These are phyloP conservation scores for Sminthurinus signatus DNA, from an alignment of 1,140 invertebrate species.

Conservation along the genomic window DNA sequence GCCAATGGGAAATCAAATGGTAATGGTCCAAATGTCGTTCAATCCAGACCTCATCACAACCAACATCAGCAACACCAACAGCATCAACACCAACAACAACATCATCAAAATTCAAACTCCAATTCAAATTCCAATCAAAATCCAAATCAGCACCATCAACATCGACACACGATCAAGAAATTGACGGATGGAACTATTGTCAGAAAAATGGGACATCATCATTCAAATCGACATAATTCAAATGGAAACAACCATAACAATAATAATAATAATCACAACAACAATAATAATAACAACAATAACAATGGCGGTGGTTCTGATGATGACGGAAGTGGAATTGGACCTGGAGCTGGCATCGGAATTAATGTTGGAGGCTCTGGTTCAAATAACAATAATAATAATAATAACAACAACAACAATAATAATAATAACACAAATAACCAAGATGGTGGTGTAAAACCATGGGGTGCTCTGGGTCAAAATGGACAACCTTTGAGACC, in stretches of 20 bases:
- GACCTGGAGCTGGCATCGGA: background rate
- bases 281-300: background rate
- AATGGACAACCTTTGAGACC: background rate
- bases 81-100: background rate
- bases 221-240: no score
- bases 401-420: no score
- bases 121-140: background rate
- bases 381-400: no score
- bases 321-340: background rate
- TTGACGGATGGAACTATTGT: no score
- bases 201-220: no score
- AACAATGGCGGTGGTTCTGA: background rate
- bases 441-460: slow-evolving; percentile 5
- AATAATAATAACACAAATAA: background rate
- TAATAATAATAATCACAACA: no score
- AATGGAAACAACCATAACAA: no score
- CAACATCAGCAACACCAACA: background rate
- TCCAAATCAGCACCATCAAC: background rate
- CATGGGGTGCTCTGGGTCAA: slow-evolving; percentile 21
- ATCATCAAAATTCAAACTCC: background rate
- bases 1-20: no score
- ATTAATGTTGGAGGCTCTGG: background rate
- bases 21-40: slow-evolving; percentile 23
- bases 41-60: background rate
- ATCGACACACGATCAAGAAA: background rate